phyloP scores from a whole-genome alignment of 2,797 vertebrate genomes.

The Alcedo quadribrachys region DNA sequence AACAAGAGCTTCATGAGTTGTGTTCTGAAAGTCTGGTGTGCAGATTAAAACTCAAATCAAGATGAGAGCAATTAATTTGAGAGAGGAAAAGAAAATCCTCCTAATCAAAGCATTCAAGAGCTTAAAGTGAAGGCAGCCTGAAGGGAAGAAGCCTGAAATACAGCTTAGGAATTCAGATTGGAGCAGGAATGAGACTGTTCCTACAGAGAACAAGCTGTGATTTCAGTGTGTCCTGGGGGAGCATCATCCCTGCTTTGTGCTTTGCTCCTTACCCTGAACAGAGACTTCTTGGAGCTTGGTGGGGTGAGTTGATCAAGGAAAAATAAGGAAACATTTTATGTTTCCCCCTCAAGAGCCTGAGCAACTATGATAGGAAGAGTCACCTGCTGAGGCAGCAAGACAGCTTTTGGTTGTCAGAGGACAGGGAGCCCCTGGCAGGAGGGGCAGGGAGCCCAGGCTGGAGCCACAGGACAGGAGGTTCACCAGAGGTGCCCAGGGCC shows the following conservation, averaged over 20 bases:
- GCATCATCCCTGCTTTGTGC: not conserved
- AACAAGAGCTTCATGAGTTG: not conserved
- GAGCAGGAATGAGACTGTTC: not conserved
- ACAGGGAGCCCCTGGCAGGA: not conserved
- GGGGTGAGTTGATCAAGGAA: not conserved
- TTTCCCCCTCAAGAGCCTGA: accelerated
- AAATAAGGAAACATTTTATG: not conserved
- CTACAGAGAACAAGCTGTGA: not conserved
- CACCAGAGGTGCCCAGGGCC: not conserved
- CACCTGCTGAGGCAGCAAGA: not conserved
- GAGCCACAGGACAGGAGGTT: not conserved
- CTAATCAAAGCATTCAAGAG: not conserved
- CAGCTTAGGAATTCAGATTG: not conserved
- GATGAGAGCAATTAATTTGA: not conserved
- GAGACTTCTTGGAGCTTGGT: not conserved
- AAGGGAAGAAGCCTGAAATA: not conserved
- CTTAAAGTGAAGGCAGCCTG: not conserved
- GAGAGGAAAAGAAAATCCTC: not conserved
- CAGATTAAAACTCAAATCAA: not conserved
- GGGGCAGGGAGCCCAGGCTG: not conserved
- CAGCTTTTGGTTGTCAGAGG: not conserved
- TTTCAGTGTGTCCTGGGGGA: not conserved
- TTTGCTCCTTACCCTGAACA: not conserved
- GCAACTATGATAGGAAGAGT: not conserved
- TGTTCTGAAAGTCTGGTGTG: not conserved